These are phyloP conservation scores for Jaculus jaculus DNA, from an alignment of 2,113 vertebrate species.

Conservation along the genomic window DNA sequence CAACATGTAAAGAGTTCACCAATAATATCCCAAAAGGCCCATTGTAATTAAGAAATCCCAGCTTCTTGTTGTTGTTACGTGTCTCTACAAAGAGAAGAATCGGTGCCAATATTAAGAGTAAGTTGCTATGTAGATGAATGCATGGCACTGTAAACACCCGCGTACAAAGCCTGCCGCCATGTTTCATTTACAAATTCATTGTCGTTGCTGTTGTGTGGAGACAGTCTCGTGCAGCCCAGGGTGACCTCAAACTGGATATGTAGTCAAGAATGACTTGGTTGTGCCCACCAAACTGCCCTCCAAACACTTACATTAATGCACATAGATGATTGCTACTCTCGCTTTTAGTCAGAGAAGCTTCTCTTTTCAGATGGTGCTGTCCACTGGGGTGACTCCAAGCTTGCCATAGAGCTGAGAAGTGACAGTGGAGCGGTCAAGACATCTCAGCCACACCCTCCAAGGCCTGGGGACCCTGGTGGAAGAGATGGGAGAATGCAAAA, in stretches of 20 bases:
- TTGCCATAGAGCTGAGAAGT: too few species aligned
- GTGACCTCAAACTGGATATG: not conserved
- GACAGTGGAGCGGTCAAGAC: too few species aligned
- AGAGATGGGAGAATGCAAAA: too few species aligned
- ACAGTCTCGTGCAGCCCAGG: not conserved
- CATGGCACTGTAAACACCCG: not conserved
- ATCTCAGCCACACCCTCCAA: too few species aligned
- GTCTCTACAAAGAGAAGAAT: not conserved
- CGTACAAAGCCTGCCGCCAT: constrained; percentile 36
- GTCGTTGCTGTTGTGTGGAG: not conserved
- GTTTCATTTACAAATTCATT: not conserved
- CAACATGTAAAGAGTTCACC: not conserved
- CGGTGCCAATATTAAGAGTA: not conserved
- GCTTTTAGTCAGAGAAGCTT: too few species aligned
- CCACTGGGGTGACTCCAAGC: too few species aligned
- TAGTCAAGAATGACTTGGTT: not conserved
- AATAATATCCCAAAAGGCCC: not conserved
- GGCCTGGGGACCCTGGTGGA: too few species aligned
- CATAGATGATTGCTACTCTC: too few species aligned
- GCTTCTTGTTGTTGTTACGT: not conserved
- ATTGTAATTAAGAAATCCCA: not conserved
- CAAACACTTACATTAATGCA: too few species aligned
- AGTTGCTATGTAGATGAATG: not conserved
- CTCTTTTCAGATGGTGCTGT: too few species aligned
- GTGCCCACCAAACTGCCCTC: too few species aligned